Evolutionary conservation across 1,140 invertebrate genomes (phyloP).

Genomic region (Lordiphosa stackelbergi): DNA sequence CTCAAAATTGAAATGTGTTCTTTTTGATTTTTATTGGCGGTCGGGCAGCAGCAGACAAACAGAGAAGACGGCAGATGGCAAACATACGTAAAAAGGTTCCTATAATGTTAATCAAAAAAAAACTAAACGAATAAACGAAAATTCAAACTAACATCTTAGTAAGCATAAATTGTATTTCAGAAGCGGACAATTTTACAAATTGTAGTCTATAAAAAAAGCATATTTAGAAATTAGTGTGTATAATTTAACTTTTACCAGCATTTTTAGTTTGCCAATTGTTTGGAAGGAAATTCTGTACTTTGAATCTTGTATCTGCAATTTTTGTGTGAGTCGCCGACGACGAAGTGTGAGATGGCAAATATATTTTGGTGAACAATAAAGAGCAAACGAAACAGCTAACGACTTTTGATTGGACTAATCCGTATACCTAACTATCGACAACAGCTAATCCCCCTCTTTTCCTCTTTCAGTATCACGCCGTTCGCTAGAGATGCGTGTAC

Average conservation of each 20-base stretch:
- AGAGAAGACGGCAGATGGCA: constrained; percentile 24
- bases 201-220: constrained; percentile 51
- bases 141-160: constrained; percentile 12
- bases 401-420: constrained; percentile 13
- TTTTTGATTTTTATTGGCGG: constrained; percentile 28
- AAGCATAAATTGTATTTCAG: constrained; percentile 53
- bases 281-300: constrained; percentile 18
- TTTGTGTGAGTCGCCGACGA: constrained; percentile 41
- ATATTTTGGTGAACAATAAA: constrained; percentile 73
- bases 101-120: constrained; percentile 74
- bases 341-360: constrained; percentile 52
- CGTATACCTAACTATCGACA: no score
- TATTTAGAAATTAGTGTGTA: constrained; percentile 14
- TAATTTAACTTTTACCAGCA: constrained; percentile 36
- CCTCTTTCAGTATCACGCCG: constrained; percentile 81
- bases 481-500: constrained; percentile 89
- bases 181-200: constrained; percentile 67
- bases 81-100: constrained; percentile 75
- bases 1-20: constrained; percentile 54
- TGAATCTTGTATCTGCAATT: constrained; percentile 60
- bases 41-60: constrained; percentile 8
- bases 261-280: constrained; percentile 66
- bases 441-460: background rate
- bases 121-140: constrained; percentile 36
- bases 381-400: constrained; percentile 46